Evolutionary conservation across 2,113 vertebrate species (phyloP).

Genomic region (Gallinago media): DNA sequence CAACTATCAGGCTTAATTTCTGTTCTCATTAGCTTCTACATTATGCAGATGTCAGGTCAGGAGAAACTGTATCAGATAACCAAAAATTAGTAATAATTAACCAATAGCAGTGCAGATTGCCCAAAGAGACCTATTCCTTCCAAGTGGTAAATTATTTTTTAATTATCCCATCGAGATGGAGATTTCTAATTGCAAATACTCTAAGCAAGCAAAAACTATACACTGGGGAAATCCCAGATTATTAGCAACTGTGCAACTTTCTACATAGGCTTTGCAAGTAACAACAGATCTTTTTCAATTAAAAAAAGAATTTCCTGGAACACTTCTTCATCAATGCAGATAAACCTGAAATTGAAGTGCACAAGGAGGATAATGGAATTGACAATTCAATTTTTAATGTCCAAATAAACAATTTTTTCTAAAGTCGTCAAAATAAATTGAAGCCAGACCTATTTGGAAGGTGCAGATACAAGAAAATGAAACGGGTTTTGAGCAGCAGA

Average conservation of each 20-base stretch:
- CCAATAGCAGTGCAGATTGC: constrained; percentile 33
- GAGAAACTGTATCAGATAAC: constrained; percentile 43
- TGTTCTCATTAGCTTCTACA: constrained; percentile 59
- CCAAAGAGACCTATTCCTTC: constrained; percentile 43
- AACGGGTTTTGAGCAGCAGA: background rate
- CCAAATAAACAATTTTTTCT: background rate
- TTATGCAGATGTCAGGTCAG: constrained; percentile 66
- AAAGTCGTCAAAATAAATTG: constrained; percentile 22
- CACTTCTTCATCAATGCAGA: background rate
- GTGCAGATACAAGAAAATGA: background rate
- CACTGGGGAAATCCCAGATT: constrained; percentile 30
- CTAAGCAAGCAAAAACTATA: constrained; percentile 39
- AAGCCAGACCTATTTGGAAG: background rate
- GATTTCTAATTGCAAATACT: constrained; percentile 56
- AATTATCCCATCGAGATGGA: constrained; percentile 54
- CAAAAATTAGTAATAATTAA: constrained; percentile 65
- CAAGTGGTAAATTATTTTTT: constrained; percentile 65
- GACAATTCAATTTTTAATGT: constrained; percentile 33
- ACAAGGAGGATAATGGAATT: background rate
- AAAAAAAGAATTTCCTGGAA: background rate
- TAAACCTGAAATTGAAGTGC: constrained; percentile 37
- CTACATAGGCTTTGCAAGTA: constrained; percentile 18
- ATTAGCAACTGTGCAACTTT: constrained; percentile 48
- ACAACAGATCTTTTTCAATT: constrained; percentile 21
- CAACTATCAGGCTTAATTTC: constrained; percentile 49